phyloP scores from a whole-genome alignment of 2,113 vertebrate genomes.

The Camarhynchus parvulus region DNA sequence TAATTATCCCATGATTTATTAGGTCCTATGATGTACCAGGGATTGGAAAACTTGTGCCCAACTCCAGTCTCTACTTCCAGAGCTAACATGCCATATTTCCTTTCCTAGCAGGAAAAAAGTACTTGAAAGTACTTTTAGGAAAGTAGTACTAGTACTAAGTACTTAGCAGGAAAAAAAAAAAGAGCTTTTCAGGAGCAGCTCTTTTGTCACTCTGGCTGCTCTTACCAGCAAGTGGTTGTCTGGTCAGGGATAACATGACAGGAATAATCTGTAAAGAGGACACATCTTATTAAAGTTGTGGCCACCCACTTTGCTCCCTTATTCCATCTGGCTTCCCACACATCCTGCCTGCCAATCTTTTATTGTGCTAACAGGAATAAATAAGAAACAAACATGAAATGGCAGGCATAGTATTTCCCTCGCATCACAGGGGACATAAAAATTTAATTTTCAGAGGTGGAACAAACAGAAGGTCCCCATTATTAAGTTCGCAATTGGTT shows the following conservation, averaged over 20 bases:
- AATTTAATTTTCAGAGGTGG: not conserved
- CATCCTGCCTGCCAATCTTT: not conserved
- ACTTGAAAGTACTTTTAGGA: not conserved
- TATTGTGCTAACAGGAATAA: not conserved
- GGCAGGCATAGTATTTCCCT: not conserved
- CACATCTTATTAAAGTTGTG: not conserved
- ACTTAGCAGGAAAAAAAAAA: not conserved
- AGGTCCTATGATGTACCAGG: not conserved
- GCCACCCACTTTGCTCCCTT: conserved; percentile 13
- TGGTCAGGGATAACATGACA: not conserved
- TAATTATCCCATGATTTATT: not conserved
- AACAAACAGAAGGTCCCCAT: not conserved
- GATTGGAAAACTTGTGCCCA: not conserved
- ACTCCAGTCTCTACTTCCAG: not conserved
- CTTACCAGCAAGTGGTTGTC: not conserved
- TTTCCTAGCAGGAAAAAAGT: not conserved
- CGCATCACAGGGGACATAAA: not conserved
- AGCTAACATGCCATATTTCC: not conserved
- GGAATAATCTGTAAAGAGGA: conserved; percentile 20
- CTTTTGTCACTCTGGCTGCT: not conserved
- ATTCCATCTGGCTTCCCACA: not conserved
- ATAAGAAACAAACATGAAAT: not conserved
- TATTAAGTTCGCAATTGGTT: not conserved
- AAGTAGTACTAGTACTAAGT: too few relatives aligned
- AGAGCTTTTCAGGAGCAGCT: not conserved